Evolutionary conservation across 2,797 vertebrate species (phyloP).

Genomic region (Mionectes olivaceus): DNA sequence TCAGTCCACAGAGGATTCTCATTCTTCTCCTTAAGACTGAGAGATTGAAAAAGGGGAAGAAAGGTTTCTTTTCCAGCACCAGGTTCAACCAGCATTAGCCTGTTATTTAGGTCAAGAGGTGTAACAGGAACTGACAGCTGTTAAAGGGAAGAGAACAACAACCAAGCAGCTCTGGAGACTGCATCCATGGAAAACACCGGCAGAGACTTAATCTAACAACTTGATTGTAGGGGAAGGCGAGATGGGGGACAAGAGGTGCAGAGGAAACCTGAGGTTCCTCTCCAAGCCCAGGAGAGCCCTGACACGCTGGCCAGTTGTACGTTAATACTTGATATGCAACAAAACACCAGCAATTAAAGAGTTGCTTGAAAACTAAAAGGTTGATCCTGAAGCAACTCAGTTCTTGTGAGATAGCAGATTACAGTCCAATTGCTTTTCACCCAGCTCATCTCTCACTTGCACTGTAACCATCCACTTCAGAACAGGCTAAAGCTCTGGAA

Average conservation of each 20-base stretch:
- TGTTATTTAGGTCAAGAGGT: constrained; percentile 53
- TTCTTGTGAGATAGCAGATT: neutral
- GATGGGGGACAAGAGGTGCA: neutral
- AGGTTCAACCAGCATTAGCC: constrained; percentile 28
- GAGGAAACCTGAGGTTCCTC: neutral
- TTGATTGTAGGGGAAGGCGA: neutral
- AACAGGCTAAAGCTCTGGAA: neutral
- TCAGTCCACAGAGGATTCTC: constrained; percentile 2
- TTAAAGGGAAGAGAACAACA: neutral
- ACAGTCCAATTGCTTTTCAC: neutral
- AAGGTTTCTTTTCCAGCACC: constrained; percentile 66
- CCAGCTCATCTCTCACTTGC: neutral
- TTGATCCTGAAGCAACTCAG: neutral
- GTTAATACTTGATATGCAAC: constrained; percentile 23
- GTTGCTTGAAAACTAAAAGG: constrained; percentile 55
- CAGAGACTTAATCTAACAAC: neutral
- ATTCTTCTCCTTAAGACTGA: constrained; percentile 30
- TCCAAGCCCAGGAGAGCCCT: neutral
- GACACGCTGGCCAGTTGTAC: constrained; percentile 35
- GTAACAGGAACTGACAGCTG: constrained; percentile 70
- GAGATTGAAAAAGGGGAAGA: neutral
- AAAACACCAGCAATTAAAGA: constrained; percentile 44
- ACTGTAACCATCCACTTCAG: neutral
- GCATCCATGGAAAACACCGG: neutral
- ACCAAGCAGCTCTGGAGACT: constrained; percentile 17